phyloP scores from a whole-genome alignment of 2,888 invertebrate species.

The Eristalis tenax region DNA sequence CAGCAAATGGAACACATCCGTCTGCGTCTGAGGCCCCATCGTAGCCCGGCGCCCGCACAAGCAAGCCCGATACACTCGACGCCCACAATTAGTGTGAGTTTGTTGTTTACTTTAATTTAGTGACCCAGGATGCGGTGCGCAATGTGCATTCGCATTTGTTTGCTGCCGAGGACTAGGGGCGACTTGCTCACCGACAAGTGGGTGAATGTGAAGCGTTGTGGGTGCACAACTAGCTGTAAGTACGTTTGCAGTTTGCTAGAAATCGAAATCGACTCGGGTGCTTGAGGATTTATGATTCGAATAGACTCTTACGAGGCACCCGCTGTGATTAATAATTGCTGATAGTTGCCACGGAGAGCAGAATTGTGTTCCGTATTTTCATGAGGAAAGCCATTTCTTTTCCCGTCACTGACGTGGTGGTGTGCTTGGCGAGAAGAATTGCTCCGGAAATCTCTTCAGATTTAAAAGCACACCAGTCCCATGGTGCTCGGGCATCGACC shows the following conservation, averaged over 20 bases:
- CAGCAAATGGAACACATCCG: constrained; percentile 34
- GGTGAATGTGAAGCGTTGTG: not conserved
- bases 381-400: too few species aligned
- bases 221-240: not conserved
- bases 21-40: constrained; percentile 11
- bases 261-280: not conserved
- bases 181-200: not conserved
- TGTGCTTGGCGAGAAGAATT: not conserved
- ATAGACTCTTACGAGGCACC: not conserved
- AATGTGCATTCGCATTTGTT: not conserved
- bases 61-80: not conserved
- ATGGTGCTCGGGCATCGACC: not conserved
- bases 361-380: not conserved
- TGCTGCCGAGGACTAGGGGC: not conserved
- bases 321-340: not conserved
- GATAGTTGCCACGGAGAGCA: not conserved
- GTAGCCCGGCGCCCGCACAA: not conserved
- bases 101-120: constrained; percentile 6
- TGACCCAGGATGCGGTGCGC: not conserved
- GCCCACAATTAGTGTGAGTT: constrained; percentile 3
- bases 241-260: not conserved
- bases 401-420: not conserved
- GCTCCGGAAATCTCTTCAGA: not conserved
- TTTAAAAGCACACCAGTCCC: not conserved
- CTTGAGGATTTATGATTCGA: not conserved